Evolutionary conservation across 2,888 invertebrate genomes (phyloP).

Genomic region (Andrena fulva): DNA sequence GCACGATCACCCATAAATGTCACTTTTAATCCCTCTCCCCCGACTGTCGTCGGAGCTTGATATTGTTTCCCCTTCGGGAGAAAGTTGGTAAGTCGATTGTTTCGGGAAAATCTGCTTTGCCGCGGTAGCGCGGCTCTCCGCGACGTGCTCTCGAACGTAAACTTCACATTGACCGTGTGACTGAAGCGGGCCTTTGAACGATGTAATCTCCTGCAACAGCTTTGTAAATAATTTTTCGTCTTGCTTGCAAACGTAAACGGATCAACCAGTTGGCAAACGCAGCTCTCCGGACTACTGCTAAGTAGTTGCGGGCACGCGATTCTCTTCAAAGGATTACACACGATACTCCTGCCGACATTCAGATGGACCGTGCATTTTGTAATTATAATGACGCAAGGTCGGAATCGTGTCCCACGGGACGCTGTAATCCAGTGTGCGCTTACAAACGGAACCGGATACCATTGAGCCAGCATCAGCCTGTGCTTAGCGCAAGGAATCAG

Average conservation of each 20-base stretch:
- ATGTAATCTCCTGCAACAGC: neutral
- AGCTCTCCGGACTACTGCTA: neutral
- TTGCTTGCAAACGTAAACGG: neutral
- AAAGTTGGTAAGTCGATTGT: conserved; percentile 29
- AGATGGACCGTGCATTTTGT: neutral
- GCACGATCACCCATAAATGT: conserved; percentile 45
- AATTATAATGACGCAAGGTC: conserved; percentile 20
- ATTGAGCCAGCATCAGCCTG: neutral
- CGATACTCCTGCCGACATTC: neutral
- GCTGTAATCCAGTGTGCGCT: neutral
- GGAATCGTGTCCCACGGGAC: neutral
- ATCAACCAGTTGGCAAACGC: neutral
- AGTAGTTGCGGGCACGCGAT: neutral
- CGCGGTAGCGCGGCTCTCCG: neutral
- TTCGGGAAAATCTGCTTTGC: conserved; percentile 22
- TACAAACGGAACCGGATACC: conserved; percentile 7
- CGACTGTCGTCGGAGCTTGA: conserved; percentile 32
- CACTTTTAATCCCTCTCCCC: conserved; percentile 45
- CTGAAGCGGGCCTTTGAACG: neutral
- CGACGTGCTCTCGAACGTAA: conserved; percentile 7
- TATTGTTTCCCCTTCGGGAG: conserved; percentile 13
- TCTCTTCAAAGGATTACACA: conserved; percentile 1
- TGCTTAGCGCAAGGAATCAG: neutral
- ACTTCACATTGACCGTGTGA: neutral
- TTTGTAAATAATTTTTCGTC: neutral